phyloP scores from a whole-genome alignment of 2,888 invertebrate genomes.

The Clitarchus hookeri region DNA sequence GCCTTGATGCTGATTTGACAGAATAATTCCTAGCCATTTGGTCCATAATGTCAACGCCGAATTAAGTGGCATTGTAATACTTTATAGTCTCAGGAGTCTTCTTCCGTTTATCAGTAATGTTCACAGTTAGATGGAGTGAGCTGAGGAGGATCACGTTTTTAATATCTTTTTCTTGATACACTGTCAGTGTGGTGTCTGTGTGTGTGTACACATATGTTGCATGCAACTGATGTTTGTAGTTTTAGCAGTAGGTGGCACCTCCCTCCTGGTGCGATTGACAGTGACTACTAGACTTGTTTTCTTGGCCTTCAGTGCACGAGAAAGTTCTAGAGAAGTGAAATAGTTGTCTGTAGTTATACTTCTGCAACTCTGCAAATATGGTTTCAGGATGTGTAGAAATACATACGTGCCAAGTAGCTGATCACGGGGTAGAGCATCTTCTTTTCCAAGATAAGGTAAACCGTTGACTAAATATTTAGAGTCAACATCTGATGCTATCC shows the following conservation, averaged over 20 bases:
- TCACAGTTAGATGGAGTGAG: not conserved
- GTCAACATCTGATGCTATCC: constrained; percentile 25
- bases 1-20: no score
- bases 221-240: constrained; percentile 16
- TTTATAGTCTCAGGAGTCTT: no score
- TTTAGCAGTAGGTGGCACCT: constrained; percentile 16
- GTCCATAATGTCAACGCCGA: no score
- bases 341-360: constrained; percentile 15
- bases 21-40: no score
- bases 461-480: constrained; percentile 28
- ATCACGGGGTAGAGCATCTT: constrained; percentile 11
- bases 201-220: not conserved
- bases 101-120: not conserved
- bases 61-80: no score
- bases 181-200: not conserved
- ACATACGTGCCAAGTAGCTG: constrained; percentile 18
- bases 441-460: constrained; percentile 26
- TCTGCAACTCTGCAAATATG: not conserved
- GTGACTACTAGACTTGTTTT: no score
- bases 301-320: not conserved
- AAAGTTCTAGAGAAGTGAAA: constrained; percentile 16
- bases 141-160: not conserved
- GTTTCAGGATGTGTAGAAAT: constrained; percentile 21
- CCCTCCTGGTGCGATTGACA: not conserved
- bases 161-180: not conserved